A percentile compares a stretch with the other conserved stretches of the same genome.
phyloP scores from a whole-genome alignment of 2,888 invertebrate genomes.

The Nudaria mundana region DNA sequence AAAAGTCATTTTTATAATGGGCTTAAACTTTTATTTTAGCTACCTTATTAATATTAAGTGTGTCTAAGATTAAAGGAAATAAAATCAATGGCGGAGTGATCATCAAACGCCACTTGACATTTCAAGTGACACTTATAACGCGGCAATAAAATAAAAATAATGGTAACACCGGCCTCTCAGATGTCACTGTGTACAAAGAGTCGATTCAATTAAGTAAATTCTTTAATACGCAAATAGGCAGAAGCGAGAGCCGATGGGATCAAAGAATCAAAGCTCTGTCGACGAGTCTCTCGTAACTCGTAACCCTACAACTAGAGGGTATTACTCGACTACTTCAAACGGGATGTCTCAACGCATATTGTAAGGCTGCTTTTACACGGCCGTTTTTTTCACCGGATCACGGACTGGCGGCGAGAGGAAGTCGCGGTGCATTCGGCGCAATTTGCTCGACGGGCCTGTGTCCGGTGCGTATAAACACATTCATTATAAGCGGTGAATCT shows the following conservation, averaged over 20 bases:
- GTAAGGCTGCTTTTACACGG: too few relatives aligned
- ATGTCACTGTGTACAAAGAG: constrained; percentile 10
- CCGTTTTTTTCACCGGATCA: background rate
- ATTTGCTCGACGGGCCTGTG: too few relatives aligned
- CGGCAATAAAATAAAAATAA: constrained; percentile 33
- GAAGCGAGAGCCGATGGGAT: constrained; percentile 48
- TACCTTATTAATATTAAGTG: too few relatives aligned
- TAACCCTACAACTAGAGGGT: constrained; percentile 5
- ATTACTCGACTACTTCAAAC: constrained; percentile 3
- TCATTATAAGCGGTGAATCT: too few relatives aligned
- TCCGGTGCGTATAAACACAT: too few relatives aligned
- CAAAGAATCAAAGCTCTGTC: constrained; percentile 55
- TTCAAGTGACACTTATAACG: constrained; percentile 12
- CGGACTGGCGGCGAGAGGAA: too few relatives aligned
- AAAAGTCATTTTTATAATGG: too few relatives aligned
- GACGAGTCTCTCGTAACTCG: constrained; percentile 31
- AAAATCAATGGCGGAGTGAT: background rate
- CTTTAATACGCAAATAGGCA: constrained; percentile 58
- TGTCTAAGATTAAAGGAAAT: background rate
- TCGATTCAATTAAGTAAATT: constrained; percentile 36
- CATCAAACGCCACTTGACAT: constrained; percentile 16
- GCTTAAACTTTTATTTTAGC: too few relatives aligned
- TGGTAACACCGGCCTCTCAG: constrained; percentile 18
- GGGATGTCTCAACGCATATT: too few relatives aligned
- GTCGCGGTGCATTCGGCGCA: too few relatives aligned